Conservation (phyloP, 2,888 invertebrate genomes). For the Sarcophaga caerulescens region DNA sequence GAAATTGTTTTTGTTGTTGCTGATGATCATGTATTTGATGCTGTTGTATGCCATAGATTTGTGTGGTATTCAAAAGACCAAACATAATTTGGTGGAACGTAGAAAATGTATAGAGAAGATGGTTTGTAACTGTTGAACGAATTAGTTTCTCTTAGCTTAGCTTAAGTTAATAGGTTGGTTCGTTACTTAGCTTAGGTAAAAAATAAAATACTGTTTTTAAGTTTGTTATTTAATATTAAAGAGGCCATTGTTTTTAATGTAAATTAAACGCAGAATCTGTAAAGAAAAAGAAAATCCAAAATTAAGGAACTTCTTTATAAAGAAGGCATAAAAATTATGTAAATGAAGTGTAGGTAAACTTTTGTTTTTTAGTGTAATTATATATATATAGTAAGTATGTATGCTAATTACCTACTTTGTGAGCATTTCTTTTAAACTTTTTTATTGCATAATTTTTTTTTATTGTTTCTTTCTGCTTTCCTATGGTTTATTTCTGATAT, state of each 20-base stretch:
- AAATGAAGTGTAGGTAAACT: neutral
- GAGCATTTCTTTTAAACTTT: neutral
- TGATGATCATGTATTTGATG: slow-evolving; percentile 61
- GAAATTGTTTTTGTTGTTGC: slow-evolving; percentile 27
- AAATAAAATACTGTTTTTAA: slow-evolving; percentile 14
- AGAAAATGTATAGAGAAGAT: neutral
- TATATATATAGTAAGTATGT: too few relatives aligned
- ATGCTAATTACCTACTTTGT: neutral
- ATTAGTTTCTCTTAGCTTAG: neutral
- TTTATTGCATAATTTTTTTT: neutral
- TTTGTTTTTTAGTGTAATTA: neutral
- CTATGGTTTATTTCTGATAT: slow-evolving; percentile 34
- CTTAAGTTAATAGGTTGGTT: slow-evolving; percentile 9
- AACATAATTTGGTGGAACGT: slow-evolving; percentile 74
- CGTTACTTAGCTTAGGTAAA: slow-evolving; percentile 43
- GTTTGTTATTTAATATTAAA: slow-evolving; percentile 15
- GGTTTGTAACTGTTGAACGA: slow-evolving; percentile 31
- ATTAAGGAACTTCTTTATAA: neutral
- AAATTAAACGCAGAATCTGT: slow-evolving; percentile 30
- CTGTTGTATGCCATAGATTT: slow-evolving; percentile 77
- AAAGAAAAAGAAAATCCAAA: slow-evolving; percentile 20
- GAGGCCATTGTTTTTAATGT: slow-evolving; percentile 36
- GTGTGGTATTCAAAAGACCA: slow-evolving; percentile 77
- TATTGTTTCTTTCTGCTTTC: slow-evolving; percentile 4
- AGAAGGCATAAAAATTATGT: neutral